phyloP scores from a whole-genome alignment of 2,888 invertebrate species.

The Parascotia fuliginaria region DNA sequence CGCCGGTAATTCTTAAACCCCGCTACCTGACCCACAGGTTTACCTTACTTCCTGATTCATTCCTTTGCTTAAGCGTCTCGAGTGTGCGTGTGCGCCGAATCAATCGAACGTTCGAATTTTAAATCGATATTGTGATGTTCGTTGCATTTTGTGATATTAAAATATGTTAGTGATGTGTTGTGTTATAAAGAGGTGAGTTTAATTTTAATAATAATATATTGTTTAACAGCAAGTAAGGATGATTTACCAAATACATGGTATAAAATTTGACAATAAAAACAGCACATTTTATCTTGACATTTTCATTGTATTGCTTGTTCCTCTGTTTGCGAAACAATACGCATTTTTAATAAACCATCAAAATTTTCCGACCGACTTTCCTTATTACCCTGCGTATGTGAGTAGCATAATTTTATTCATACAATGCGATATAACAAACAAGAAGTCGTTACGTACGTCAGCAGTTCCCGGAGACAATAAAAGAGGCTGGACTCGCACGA shows the following conservation, averaged over 20 bases:
- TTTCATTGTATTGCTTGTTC: background rate
- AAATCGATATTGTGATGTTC: conserved; percentile 31
- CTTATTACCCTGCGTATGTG: conserved; percentile 58
- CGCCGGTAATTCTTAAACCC: conserved; percentile 78
- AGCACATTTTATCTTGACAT: background rate
- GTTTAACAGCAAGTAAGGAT: too few species aligned
- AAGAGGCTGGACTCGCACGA: conserved; percentile 79
- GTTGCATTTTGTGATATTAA: conserved; percentile 10
- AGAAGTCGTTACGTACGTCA: conserved; percentile 68
- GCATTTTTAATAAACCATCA: conserved; percentile 40
- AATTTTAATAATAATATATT: background rate
- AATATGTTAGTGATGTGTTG: conserved; percentile 13
- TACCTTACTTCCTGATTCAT: conserved; percentile 81
- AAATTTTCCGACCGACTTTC: conserved; percentile 51
- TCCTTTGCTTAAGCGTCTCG: conserved; percentile 72
- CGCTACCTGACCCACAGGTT: conserved; percentile 80
- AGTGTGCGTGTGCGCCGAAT: conserved; percentile 77
- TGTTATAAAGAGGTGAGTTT: conserved; percentile 4
- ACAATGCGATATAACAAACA: conserved; percentile 69
- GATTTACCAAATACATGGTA: too few species aligned
- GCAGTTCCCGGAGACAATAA: conserved; percentile 78
- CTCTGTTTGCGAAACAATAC: conserved; percentile 19
- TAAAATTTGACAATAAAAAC: too few species aligned
- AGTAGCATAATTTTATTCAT: conserved; percentile 70
- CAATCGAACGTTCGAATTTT: conserved; percentile 50